Percentiles rank a stretch among this genome's conserved stretches.
These are phyloP conservation scores for Hyppa rectilinea DNA, from an alignment of 2,888 invertebrate genomes.

Conservation along the genomic window DNA sequence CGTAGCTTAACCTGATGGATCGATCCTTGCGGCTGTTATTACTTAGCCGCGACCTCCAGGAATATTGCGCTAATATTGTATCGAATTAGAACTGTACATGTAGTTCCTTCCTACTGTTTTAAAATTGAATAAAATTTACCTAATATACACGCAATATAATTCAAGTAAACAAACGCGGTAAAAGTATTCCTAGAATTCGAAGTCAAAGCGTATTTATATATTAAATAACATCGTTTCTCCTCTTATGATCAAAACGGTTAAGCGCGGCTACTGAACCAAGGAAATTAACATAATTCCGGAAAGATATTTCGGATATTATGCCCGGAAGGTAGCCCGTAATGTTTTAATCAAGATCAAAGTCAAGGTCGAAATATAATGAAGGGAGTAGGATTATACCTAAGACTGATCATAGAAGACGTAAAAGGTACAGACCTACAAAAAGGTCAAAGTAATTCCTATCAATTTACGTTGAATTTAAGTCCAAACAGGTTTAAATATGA, in stretches of 20 bases:
- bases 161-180: background rate
- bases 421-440: background rate
- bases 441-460: background rate
- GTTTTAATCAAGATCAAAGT: slow-evolving; percentile 57
- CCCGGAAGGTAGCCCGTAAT: slow-evolving; percentile 19
- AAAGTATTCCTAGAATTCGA: background rate
- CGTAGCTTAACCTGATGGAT: too few relatives aligned
- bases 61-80: too few relatives aligned
- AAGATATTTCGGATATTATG: slow-evolving; percentile 53
- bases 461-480: background rate
- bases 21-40: too few relatives aligned
- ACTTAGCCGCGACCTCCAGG: too few relatives aligned
- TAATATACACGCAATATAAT: background rate
- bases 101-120: too few relatives aligned
- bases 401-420: background rate
- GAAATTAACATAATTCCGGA: slow-evolving; percentile 55
- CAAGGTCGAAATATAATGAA: slow-evolving; percentile 43
- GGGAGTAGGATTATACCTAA: slow-evolving; percentile 10
- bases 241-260: slow-evolving; percentile 17
- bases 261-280: slow-evolving; percentile 26
- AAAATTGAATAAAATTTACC: too few relatives aligned
- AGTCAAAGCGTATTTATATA: slow-evolving; percentile 21
- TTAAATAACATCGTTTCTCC: slow-evolving; percentile 15
- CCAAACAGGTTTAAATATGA: background rate
- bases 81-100: too few relatives aligned